phyloP scores from a whole-genome alignment of 2,113 vertebrate genomes.

The Amphiprion percula region DNA sequence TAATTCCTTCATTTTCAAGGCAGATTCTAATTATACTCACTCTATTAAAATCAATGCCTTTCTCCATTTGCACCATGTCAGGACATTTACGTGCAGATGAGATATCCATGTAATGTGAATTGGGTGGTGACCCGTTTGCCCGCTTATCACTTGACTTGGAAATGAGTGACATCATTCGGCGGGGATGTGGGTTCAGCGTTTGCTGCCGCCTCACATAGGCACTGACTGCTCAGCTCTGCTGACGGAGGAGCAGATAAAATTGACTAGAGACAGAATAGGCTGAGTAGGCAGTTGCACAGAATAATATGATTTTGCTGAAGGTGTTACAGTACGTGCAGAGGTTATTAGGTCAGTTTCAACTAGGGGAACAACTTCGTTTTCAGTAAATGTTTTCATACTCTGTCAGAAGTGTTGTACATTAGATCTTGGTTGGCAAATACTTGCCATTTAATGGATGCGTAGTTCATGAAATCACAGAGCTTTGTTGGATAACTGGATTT shows the following conservation, averaged over 20 bases:
- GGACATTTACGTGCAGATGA: conserved; percentile 55
- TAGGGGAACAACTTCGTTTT: not conserved
- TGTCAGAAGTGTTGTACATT: not conserved
- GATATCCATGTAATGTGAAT: conserved; percentile 59
- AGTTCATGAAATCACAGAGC: not conserved
- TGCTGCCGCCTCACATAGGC: not conserved
- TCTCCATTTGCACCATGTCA: conserved; percentile 58
- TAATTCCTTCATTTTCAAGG: conserved; percentile 52
- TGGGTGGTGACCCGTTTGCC: conserved; percentile 36
- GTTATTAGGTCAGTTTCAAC: not conserved
- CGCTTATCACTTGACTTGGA: conserved; percentile 49
- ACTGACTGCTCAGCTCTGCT: conserved; percentile 12
- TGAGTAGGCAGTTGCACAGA: not conserved
- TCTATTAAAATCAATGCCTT: conserved; percentile 70
- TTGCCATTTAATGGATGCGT: conserved; percentile 4
- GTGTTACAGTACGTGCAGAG: not conserved
- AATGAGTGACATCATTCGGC: conserved; percentile 43
- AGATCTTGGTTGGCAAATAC: not conserved
- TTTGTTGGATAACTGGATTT: conserved; percentile 42
- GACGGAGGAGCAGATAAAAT: conserved; percentile 9
- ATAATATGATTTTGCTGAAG: conserved; percentile 1
- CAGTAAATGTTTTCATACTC: not conserved
- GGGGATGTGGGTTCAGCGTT: conserved; percentile 4
- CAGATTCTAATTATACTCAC: conserved; percentile 59
- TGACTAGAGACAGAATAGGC: not conserved